Conservation (phyloP, 2,113 vertebrate species). For the human region GRCh38 chr3:159079001-159079500, state of each 20-base stretch:
- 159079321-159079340: neutral
- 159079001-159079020: neutral
- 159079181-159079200: neutral
- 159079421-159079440: neutral
- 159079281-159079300: neutral
- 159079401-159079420: neutral
- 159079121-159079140: neutral
- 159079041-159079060: neutral
- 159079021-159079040: neutral
- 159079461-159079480: neutral
- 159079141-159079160: neutral
- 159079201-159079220: neutral
- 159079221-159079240: neutral
- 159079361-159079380: neutral
- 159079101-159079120: neutral
- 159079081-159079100: neutral
- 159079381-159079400: neutral
- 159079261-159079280: neutral
- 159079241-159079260: neutral
- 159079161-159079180: neutral
- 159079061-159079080: neutral
- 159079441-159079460: neutral
- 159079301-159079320: neutral
- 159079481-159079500: slow-evolving; percentile 34
- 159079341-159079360: neutral